phyloP scores from a whole-genome alignment of 2,888 invertebrate species.

The Graphium colonna region DNA sequence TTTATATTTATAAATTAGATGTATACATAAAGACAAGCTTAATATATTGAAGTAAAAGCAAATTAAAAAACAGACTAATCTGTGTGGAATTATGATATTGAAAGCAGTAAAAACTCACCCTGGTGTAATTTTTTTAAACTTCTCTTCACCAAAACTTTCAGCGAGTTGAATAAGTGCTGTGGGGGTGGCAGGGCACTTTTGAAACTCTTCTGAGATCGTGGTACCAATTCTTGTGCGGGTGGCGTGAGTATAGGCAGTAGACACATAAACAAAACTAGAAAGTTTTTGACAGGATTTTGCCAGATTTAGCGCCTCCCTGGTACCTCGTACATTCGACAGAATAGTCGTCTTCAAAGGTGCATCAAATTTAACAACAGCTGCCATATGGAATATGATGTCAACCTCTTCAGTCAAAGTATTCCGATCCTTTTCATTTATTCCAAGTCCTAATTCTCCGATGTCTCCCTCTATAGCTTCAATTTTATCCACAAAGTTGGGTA shows the following conservation, averaged over 20 bases:
- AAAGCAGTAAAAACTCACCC: background rate
- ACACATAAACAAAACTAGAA: conserved; percentile 33
- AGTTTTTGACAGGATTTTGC: conserved; percentile 3
- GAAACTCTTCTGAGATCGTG: conserved; percentile 34
- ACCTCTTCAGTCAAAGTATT: conserved; percentile 10
- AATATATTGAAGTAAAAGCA: no score
- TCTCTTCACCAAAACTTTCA: conserved; percentile 19
- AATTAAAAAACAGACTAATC: no score
- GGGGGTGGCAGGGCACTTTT: conserved; percentile 32
- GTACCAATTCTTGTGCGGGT: conserved; percentile 24
- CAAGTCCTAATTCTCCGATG: conserved; percentile 10
- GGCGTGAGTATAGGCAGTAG: conserved; percentile 66
- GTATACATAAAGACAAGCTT: background rate
- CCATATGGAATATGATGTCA: conserved; percentile 39
- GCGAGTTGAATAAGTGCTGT: conserved; percentile 35
- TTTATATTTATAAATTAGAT: no score
- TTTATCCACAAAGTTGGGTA: conserved; percentile 13
- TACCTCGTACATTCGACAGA: conserved; percentile 2
- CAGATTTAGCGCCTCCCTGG: conserved; percentile 3
- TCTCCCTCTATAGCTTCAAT: conserved; percentile 15
- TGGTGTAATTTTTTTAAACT: background rate
- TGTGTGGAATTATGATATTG: no score
- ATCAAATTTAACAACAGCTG: conserved; percentile 84
- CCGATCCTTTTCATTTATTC: conserved; percentile 7
- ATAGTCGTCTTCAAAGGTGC: conserved; percentile 61